Base-by-base conservation (phyloP, 2,113 vertebrate genomes). In the Sarotherodon lohbergeri region DNA sequence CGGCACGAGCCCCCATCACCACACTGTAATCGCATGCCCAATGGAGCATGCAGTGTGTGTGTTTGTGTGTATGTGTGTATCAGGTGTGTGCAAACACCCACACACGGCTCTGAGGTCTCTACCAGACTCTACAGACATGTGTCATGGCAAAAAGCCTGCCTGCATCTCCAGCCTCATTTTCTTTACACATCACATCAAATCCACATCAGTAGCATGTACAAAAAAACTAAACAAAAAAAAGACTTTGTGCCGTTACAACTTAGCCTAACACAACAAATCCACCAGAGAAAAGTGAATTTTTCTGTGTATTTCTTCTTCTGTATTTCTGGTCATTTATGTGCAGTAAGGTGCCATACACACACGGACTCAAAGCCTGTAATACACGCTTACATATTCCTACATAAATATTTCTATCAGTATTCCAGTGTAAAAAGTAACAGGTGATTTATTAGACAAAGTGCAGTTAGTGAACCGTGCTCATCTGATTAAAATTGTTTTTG, bases 11-110 rank as follows among this genome's bases (percentile, higher is more conserved):
- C 84, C 84, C 86, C 57, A 13, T 95, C 91, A 93, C 84, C 91
- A 81, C 61, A 12, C 16, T 90, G 86, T 91, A 92, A 95, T 95
- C 39, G 19, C 46, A 80, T 52, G 86, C 80, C 81, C 90, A 87
- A 89, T 89, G 89, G 61, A 89, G 89, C 91, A 50, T 90, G 83
- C 5, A 13, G 63, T 52, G 79, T 84, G 81, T 86, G 85, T 88
- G 85, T 88, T 73, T 79, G 50, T 71, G 59, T 59, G 66, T 50
- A 56, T 85, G 5, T 71, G 61, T 66, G 3, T n/a, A 22, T 88
- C 68, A 84, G 68, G 79, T 90, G 84, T 84, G 83, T 85, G 57
- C 52, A 81, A 29, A 61, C 68, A 32, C 48, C 10, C 13, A 57
- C 16, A 16, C 83, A 54, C 34, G 68, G 76, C 56, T 83, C 19